These are phyloP conservation scores for Melanogrammus aeglefinus DNA, from an alignment of 2,797 vertebrate species.

Conservation along the genomic window DNA sequence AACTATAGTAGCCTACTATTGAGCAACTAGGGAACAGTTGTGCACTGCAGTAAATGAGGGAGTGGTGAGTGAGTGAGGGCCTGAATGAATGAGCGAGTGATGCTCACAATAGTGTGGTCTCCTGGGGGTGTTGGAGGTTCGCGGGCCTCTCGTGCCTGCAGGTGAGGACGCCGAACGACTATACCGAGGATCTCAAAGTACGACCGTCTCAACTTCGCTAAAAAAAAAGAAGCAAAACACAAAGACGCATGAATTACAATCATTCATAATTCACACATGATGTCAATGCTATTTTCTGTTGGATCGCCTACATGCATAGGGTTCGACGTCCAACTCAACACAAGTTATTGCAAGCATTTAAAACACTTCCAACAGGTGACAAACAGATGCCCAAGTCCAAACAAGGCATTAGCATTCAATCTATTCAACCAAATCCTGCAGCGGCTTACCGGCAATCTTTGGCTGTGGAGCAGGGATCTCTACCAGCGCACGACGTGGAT, in stretches of 20 bases:
- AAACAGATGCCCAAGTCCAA: too few relatives aligned
- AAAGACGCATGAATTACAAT: neutral
- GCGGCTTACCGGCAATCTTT: constrained; percentile 66
- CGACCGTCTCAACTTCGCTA: constrained; percentile 69
- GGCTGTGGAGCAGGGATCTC: constrained; percentile 75
- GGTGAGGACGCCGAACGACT: constrained; percentile 47
- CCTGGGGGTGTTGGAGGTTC: neutral
- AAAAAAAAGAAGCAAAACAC: neutral
- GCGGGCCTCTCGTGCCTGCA: constrained; percentile 25
- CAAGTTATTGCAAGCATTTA: too few relatives aligned
- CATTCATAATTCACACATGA: too few relatives aligned
- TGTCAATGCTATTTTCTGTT: too few relatives aligned
- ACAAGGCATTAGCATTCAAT: neutral
- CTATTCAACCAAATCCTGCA: too few relatives aligned
- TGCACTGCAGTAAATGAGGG: neutral
- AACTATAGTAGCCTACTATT: neutral
- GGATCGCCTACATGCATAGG: too few relatives aligned
- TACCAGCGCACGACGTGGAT: constrained; percentile 63
- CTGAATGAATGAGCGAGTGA: neutral
- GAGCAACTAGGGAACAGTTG: neutral
- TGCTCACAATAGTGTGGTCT: neutral
- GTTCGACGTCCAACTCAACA: too few relatives aligned
- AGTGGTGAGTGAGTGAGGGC: too few relatives aligned
- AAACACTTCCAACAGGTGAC: too few relatives aligned
- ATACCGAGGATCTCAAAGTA: constrained; percentile 67